These are phyloP conservation scores for Fistularia tabacaria DNA, from an alignment of 2,797 vertebrate species.

Conservation along the genomic window DNA sequence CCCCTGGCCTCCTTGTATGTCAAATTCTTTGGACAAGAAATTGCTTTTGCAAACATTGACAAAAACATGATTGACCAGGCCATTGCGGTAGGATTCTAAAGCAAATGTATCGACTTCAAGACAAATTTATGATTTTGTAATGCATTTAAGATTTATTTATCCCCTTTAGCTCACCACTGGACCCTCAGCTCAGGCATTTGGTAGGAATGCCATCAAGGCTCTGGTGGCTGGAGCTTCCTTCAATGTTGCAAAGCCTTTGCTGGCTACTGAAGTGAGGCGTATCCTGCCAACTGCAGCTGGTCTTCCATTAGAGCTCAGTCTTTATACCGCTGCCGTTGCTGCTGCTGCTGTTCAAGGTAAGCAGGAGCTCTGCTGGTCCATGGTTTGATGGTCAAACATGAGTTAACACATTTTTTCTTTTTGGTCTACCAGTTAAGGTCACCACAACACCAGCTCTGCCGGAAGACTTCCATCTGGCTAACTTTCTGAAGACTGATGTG, in stretches of 20 bases:
- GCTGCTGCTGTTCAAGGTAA: constrained; percentile 59
- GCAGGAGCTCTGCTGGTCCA: constrained; percentile 4
- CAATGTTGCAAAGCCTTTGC: constrained; percentile 64
- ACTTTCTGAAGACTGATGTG: constrained; percentile 72
- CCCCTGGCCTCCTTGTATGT: constrained; percentile 68
- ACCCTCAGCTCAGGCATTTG: not conserved
- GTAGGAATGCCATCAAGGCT: constrained; percentile 37
- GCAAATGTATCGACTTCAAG: not conserved
- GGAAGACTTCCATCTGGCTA: constrained; percentile 60
- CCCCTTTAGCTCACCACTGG: constrained; percentile 50
- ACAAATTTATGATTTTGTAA: not conserved
- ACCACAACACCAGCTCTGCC: constrained; percentile 66
- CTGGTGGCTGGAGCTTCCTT: constrained; percentile 61
- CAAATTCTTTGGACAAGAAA: constrained; percentile 80
- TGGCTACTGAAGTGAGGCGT: constrained; percentile 70
- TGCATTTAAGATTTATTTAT: not conserved
- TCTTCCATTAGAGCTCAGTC: constrained; percentile 77
- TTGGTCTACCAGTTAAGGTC: constrained; percentile 58
- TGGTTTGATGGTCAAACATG: not conserved
- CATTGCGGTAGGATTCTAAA: constrained; percentile 64
- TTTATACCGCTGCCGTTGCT: constrained; percentile 70
- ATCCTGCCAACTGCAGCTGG: constrained; percentile 76
- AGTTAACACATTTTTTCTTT: constrained; percentile 11
- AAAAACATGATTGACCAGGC: constrained; percentile 65
- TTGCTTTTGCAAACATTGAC: constrained; percentile 72